These are phyloP conservation scores for Gnathonemus longibarbis DNA, from an alignment of 2,113 vertebrate genomes.

Conservation along the genomic window DNA sequence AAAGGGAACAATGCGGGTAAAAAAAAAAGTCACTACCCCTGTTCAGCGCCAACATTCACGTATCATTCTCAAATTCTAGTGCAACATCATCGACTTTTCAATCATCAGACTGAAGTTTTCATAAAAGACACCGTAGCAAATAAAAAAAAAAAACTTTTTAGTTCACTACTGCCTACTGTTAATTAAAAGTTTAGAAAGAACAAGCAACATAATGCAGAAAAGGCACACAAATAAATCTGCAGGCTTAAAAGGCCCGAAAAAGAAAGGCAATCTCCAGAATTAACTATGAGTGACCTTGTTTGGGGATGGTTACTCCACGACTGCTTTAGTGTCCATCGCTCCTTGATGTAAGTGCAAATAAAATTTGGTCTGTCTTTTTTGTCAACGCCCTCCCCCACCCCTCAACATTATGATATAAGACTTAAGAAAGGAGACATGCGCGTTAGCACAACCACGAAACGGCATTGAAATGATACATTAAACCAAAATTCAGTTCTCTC, in stretches of 20 bases:
- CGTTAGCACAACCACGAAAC: neutral
- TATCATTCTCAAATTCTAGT: conserved; percentile 48
- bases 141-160: neutral
- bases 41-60: conserved; percentile 49
- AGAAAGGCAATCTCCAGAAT: neutral
- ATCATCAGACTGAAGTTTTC: neutral
- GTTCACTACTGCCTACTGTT: conserved; percentile 5
- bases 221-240: neutral
- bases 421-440: neutral
- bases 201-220: neutral
- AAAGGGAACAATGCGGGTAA: conserved; percentile 34
- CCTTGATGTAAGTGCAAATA: conserved; percentile 8
- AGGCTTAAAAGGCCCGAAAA: neutral
- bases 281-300: neutral
- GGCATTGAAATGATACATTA: neutral
- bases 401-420: neutral
- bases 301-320: neutral
- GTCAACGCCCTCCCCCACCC: neutral
- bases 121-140: neutral
- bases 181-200: neutral
- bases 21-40: conserved; percentile 26
- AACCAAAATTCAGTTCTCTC: neutral
- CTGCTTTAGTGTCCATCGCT: conserved; percentile 17
- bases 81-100: conserved; percentile 46
- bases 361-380: conserved; percentile 3